phyloP scores from a whole-genome alignment of 2,888 invertebrate species.

The Oeneis ivallda region DNA sequence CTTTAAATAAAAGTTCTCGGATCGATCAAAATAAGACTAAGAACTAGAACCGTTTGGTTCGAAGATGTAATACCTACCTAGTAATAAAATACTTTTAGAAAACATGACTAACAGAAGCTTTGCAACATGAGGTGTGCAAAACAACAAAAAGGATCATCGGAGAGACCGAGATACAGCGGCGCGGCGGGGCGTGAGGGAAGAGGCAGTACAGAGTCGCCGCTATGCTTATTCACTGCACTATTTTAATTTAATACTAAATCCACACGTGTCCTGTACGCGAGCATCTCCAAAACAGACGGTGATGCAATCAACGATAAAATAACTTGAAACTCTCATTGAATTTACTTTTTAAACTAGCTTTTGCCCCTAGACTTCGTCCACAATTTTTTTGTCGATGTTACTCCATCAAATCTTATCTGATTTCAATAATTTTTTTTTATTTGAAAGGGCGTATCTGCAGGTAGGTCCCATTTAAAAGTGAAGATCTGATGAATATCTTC shows the following conservation, averaged over 20 bases:
- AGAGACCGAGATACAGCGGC: constrained; percentile 39
- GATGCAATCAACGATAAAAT: constrained; percentile 48
- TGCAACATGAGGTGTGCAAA: constrained; percentile 45
- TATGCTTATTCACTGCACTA: constrained; percentile 69
- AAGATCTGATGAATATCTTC: too few species aligned
- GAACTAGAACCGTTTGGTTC: not conserved
- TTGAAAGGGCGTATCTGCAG: too few species aligned
- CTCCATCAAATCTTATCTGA: too few species aligned
- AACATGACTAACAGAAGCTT: constrained; percentile 43
- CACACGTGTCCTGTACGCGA: constrained; percentile 56
- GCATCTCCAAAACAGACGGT: constrained; percentile 47
- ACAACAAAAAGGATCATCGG: constrained; percentile 42
- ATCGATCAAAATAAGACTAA: not conserved
- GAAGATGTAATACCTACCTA: constrained; percentile 11
- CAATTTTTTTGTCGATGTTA: too few species aligned
- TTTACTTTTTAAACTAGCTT: too few species aligned
- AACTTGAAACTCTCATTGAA: not conserved
- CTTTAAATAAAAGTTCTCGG: not conserved
- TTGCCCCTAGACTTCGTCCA: too few species aligned
- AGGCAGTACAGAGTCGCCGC: constrained; percentile 41
- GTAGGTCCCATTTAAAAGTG: too few species aligned
- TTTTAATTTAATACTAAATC: constrained; percentile 66
- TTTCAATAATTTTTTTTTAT: too few species aligned
- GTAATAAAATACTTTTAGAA: constrained; percentile 35
- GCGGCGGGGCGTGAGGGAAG: constrained; percentile 38